phyloP scores from a whole-genome alignment of 1,140 invertebrate genomes.

The Adoxophyes honmai region DNA sequence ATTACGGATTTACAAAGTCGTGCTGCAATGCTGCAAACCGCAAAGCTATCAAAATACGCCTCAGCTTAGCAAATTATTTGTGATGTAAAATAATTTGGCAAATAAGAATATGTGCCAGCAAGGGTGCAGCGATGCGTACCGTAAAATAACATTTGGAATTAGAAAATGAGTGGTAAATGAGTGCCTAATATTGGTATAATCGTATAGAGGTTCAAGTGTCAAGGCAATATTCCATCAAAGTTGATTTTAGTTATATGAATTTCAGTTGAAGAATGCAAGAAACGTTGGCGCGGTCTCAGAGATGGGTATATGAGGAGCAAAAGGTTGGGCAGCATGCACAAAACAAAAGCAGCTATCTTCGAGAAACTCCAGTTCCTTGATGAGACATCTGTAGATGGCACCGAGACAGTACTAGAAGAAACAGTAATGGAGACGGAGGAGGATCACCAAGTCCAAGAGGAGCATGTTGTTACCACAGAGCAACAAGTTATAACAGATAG shows the following conservation, averaged over 20 bases:
- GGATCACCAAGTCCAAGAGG: constrained; percentile 23
- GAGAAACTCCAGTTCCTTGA: constrained; percentile 59
- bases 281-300: constrained; percentile 61
- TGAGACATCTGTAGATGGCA: constrained; percentile 27
- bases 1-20: constrained; percentile 23
- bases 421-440: constrained; percentile 22
- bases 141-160: too few species aligned
- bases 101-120: not conserved
- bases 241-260: constrained; percentile 16
- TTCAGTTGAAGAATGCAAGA: constrained; percentile 71
- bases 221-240: too few species aligned
- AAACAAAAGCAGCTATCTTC: constrained; percentile 49
- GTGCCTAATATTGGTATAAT: too few species aligned
- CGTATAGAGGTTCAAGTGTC: too few species aligned
- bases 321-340: constrained; percentile 53
- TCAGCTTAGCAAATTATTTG: not conserved
- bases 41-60: constrained; percentile 20
- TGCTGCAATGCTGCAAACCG: constrained; percentile 45
- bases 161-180: too few species aligned
- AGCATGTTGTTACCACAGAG: constrained; percentile 28
- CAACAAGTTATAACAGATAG: constrained; percentile 65
- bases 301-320: constrained; percentile 61
- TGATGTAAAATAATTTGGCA: not conserved
- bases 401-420: constrained; percentile 25
- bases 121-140: too few species aligned